phyloP scores from a whole-genome alignment of 2,113 vertebrate species.

The Collichthys lucidus region DNA sequence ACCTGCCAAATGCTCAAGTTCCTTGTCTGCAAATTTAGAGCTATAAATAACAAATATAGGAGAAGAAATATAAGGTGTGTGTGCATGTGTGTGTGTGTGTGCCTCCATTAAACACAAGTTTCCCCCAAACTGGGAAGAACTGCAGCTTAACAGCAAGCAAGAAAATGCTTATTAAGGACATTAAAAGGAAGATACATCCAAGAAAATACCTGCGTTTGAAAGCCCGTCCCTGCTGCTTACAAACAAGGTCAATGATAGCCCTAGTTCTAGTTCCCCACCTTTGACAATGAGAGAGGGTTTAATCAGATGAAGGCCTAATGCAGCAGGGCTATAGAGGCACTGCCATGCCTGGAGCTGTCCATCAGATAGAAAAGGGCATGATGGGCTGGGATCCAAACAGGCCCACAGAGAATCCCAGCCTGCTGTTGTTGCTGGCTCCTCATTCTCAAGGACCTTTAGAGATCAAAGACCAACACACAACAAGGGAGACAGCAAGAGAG shows the following conservation, averaged over 20 bases:
- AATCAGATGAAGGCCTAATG: constrained; percentile 76
- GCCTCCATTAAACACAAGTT: constrained; percentile 46
- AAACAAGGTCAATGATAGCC: constrained; percentile 74
- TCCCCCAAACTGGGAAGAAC: constrained; percentile 16
- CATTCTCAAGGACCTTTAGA: constrained; percentile 86
- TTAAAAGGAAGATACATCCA: constrained; percentile 60
- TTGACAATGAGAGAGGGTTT: constrained; percentile 75
- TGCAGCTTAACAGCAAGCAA: constrained; percentile 38
- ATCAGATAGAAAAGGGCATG: constrained; percentile 81
- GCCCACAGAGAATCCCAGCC: constrained; percentile 80
- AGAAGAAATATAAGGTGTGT: neutral
- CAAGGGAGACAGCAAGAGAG: constrained; percentile 73
- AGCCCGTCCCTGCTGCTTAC: constrained; percentile 42
- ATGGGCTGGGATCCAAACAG: constrained; percentile 82
- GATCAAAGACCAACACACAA: constrained; percentile 84
- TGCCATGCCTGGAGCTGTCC: constrained; percentile 81
- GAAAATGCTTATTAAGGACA: constrained; percentile 38
- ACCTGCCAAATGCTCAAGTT: constrained; percentile 74
- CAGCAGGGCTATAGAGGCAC: constrained; percentile 65
- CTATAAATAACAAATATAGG: constrained; percentile 42
- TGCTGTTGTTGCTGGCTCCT: constrained; percentile 82
- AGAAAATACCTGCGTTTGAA: constrained; percentile 49
- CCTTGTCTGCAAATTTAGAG: constrained; percentile 60
- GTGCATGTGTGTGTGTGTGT: neutral
- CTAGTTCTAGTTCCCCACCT: constrained; percentile 59